A percentile compares a stretch with the other conserved stretches of the same genome.
phyloP scores from a whole-genome alignment of 2,888 invertebrate species.

The Meliscaeva auricollis region DNA sequence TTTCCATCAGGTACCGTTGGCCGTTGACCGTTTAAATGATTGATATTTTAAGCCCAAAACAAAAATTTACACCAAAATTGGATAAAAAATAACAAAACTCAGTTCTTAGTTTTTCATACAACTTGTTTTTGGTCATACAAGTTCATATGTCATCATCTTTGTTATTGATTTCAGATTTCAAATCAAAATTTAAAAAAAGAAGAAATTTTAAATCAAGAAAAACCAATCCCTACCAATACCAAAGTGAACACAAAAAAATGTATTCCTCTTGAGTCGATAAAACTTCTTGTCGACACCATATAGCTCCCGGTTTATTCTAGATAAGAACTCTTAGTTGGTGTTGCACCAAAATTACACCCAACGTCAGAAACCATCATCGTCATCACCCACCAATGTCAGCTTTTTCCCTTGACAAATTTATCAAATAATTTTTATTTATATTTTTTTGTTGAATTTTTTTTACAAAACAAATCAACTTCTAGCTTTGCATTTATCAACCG shows the following conservation, averaged over 20 bases:
- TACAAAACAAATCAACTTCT: slow-evolving; percentile 63
- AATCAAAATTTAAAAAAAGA: no score
- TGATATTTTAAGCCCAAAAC: no score
- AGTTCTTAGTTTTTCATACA: no score
- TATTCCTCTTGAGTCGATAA: slow-evolving; percentile 1
- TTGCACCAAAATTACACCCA: background rate
- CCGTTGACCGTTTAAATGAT: no score
- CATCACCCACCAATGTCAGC: background rate
- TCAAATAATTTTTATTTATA: slow-evolving; percentile 52
- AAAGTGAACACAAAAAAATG: background rate
- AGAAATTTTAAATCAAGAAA: slow-evolving; percentile 2
- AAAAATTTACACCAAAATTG: no score
- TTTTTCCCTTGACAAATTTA: slow-evolving; percentile 26
- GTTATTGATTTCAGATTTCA: no score
- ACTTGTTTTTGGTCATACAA: no score
- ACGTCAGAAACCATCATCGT: background rate
- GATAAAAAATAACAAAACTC: no score
- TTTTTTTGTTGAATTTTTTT: background rate
- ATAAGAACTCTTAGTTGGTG: background rate
- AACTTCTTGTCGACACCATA: slow-evolving; percentile 23
- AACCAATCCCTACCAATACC: slow-evolving; percentile 6
- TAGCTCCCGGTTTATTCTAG: background rate
- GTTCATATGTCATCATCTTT: no score
- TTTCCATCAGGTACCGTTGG: no score
- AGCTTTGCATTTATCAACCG: slow-evolving; percentile 65